Base-by-base conservation (phyloP, 2,888 invertebrate species). In the Orthosia gracilis region DNA sequence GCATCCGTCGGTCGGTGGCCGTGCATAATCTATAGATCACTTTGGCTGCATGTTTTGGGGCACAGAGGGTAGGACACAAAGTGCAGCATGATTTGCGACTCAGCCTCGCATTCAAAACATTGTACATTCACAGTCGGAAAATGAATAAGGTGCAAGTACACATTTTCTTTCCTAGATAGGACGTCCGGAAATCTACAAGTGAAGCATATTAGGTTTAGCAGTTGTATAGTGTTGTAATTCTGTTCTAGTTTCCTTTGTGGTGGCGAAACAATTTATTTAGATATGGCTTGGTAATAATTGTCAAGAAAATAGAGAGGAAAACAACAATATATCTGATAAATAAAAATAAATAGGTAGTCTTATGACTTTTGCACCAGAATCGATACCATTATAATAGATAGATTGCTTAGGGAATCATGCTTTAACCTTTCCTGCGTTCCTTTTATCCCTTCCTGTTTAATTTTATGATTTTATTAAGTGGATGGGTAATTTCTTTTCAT, bases 221-320 rank as follows among this genome's bases (percentile, higher is more conserved):
- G 49, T 61, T 58, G 47, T 52, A 13, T 58, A 23, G 23, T 49
- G 26, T 80, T 54, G 54, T 55, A 45, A 31, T 74, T 65, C 76
- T 75, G 65, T 3, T 15, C 11, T n/a, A 45, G 13, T 23, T 61
- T 61, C 4, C 12, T 26, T 17, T 45, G 17, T 31, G 21, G 21
- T 55, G 40, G 2, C 11, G 11, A 23, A 21, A 40, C 26, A 17
- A 54, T 13, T 23, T 58, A 11, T 40, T 9, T 21, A 13, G 45
- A 13, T 58, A 40, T 73, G n/a, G 11, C 26, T 76, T 31, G 57
- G 47, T 73, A 49, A 59, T 54, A 58, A 62, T 57, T 52, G 62
- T 52, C 23, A 21, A 12, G 26, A 21, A 65, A 21, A 75, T 65
- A 21, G 40, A 18, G 54, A 45, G 3, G 12, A 31, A 31, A 74